Conservation (phyloP, 1,140 invertebrate genomes). For the Macrocentrus cingulum region DNA sequence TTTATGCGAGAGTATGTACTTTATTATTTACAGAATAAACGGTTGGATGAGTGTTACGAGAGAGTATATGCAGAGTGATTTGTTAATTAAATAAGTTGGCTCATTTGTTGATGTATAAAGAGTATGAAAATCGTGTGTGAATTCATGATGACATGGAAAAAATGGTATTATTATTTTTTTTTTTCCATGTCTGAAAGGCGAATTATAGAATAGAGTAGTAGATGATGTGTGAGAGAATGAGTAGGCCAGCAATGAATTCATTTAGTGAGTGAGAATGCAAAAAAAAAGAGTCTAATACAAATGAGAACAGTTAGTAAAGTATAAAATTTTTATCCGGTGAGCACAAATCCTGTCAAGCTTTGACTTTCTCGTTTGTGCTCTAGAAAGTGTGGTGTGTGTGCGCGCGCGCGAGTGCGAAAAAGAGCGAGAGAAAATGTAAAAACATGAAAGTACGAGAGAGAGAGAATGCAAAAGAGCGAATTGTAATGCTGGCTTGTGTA, state of each 20-base stretch:
- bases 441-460: background rate
- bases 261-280: background rate
- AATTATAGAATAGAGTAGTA: background rate
- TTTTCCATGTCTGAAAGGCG: background rate
- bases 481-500: background rate
- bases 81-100: too few relatives aligned
- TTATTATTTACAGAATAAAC: too few relatives aligned
- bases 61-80: too few relatives aligned
- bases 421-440: background rate
- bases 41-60: too few relatives aligned
- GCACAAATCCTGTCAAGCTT: conserved; percentile 1
- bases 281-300: background rate
- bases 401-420: conserved; percentile 5
- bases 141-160: too few relatives aligned
- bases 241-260: background rate
- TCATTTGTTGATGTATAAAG: too few relatives aligned
- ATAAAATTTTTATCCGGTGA: conserved; percentile 13
- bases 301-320: background rate
- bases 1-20: too few relatives aligned
- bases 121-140: too few relatives aligned
- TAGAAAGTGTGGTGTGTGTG: conserved; percentile 9
- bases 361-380: conserved; percentile 16
- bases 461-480: too few relatives aligned
- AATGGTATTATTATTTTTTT: too few relatives aligned
- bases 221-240: background rate